phyloP scores from a whole-genome alignment of 1,140 invertebrate genomes.

The Acromyrmex echinatior region DNA sequence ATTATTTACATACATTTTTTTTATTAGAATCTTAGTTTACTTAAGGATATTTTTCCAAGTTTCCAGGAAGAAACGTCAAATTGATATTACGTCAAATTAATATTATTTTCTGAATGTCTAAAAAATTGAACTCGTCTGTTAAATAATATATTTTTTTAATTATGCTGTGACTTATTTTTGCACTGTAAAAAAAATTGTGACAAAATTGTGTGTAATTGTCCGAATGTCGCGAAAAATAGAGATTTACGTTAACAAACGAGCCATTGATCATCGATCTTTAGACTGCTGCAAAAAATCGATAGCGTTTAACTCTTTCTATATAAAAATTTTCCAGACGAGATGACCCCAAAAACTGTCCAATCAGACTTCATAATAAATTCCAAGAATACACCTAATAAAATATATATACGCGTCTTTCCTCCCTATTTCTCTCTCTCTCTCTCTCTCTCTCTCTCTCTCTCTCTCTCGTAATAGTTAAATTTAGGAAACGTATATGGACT shows the following conservation, averaged over 20 bases:
- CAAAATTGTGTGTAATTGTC: too few species aligned
- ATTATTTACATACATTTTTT: conserved; percentile 1
- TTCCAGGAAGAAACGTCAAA: not conserved
- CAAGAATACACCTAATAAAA: conserved; percentile 32
- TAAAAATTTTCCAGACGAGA: conserved; percentile 44
- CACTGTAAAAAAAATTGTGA: too few species aligned
- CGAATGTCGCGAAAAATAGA: not conserved
- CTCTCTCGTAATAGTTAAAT: conserved; percentile 1
- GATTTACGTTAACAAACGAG: not conserved
- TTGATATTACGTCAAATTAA: not conserved
- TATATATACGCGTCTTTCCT: not conserved
- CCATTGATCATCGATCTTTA: conserved; percentile 26
- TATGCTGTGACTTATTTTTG: too few species aligned
- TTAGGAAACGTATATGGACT: not conserved
- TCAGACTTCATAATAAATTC: conserved; percentile 40
- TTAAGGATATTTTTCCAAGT: not conserved
- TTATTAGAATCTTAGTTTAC: not conserved
- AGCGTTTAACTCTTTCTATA: conserved; percentile 46
- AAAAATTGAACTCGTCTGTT: not conserved
- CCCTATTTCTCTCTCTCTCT: not conserved
- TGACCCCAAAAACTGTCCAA: conserved; percentile 20
- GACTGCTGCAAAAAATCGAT: conserved; percentile 21
- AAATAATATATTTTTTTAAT: too few species aligned
- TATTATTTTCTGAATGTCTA: not conserved
- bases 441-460: too few species aligned